Evolutionary conservation across 2,888 invertebrate genomes (phyloP).

Genomic region (Ischnus inquisitorius): DNA sequence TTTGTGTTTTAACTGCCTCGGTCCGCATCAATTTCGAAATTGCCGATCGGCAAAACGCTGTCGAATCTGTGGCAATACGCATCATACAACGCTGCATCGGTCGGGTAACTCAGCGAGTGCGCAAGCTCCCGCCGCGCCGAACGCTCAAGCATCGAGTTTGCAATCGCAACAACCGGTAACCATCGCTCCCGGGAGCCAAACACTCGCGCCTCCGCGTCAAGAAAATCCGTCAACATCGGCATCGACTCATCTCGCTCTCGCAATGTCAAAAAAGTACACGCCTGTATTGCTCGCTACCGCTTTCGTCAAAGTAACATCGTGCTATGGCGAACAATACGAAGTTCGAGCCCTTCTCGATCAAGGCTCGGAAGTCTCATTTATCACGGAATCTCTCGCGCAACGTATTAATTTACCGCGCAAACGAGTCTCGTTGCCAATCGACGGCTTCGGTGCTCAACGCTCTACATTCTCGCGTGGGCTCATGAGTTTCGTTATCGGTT

Average conservation of each 20-base stretch:
- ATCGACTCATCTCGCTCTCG: background rate
- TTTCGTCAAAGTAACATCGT: conserved; percentile 19
- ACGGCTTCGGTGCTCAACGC: conserved; percentile 41
- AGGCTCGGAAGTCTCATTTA: conserved; percentile 9
- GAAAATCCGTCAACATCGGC: conserved; percentile 1
- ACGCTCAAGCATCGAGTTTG: background rate
- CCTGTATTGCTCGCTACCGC: conserved; percentile 27
- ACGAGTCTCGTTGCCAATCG: conserved; percentile 42
- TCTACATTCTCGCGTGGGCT: conserved; percentile 27
- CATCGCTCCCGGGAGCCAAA: background rate
- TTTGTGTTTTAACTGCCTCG: conserved; percentile 52
- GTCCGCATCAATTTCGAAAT: conserved; percentile 25
- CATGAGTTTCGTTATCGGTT: conserved; percentile 22
- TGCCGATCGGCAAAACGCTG: conserved; percentile 26
- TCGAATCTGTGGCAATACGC: conserved; percentile 13
- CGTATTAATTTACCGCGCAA: conserved; percentile 21
- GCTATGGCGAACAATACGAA: conserved; percentile 21
- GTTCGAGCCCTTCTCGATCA: conserved; percentile 26
- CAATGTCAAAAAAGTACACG: background rate
- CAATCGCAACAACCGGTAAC: background rate
- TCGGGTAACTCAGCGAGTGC: too few species aligned
- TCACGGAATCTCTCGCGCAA: conserved; percentile 30
- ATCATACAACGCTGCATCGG: conserved; percentile 34
- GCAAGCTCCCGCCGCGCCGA: conserved; percentile 6
- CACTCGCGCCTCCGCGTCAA: conserved; percentile 10